Evolutionary conservation across 2,888 invertebrate genomes (phyloP).

Genomic region (Cerceris ruficornis): DNA sequence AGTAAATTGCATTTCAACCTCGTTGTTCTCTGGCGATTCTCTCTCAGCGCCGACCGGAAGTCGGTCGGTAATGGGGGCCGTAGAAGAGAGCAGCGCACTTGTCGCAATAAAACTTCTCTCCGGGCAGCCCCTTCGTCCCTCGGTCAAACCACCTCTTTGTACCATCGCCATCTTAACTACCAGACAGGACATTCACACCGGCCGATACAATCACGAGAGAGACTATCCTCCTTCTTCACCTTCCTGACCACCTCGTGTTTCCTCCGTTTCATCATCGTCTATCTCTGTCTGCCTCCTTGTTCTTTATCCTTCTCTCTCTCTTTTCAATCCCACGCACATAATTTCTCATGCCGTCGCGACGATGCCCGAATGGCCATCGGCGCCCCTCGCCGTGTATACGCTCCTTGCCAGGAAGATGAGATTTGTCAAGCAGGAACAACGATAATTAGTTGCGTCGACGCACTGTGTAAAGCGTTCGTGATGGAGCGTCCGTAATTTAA

Average conservation of each 20-base stretch:
- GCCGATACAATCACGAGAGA: conserved; percentile 57
- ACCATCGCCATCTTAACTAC: conserved; percentile 63
- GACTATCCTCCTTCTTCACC: conserved; percentile 30
- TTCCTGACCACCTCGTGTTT: conserved; percentile 18
- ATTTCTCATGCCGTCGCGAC: conserved; percentile 63
- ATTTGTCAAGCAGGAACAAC: conserved; percentile 35
- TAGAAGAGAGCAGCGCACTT: conserved; percentile 79
- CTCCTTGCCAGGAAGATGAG: conserved; percentile 19
- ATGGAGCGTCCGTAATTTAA: conserved; percentile 25
- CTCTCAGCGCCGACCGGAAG: conserved; percentile 73
- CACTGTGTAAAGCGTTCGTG: conserved; percentile 27
- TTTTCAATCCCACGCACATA: conserved; percentile 59
- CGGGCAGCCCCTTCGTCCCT: conserved; percentile 51
- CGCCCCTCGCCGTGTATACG: conserved; percentile 13
- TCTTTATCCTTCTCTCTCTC: conserved; percentile 6
- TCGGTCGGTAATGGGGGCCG: conserved; percentile 70
- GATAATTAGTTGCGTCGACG: conserved; percentile 52
- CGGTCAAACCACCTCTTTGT: conserved; percentile 37
- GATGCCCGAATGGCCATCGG: conserved; percentile 30
- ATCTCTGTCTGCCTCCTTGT: background rate
- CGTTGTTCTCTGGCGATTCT: conserved; percentile 70
- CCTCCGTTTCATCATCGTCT: conserved; percentile 25
- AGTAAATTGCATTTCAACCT: conserved; percentile 67
- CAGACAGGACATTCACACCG: conserved; percentile 71
- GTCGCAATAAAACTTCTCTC: conserved; percentile 77